phyloP scores from a whole-genome alignment of 2,888 invertebrate genomes.

The Gari tellinella region DNA sequence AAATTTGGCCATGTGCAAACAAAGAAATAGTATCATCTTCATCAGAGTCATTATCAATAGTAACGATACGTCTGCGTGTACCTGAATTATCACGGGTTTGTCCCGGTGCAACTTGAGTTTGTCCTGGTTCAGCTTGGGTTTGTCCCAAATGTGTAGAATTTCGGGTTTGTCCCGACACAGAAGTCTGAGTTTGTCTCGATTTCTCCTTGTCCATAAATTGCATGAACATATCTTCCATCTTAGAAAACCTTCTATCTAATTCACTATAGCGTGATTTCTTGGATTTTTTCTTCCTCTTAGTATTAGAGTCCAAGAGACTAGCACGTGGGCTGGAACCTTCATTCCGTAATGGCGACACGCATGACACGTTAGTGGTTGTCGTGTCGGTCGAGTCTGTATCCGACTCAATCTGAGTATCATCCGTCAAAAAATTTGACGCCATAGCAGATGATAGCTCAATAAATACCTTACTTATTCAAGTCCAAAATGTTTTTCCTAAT shows the following conservation, averaged over 20 bases:
- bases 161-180: conserved; percentile 1
- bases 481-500: no score
- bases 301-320: no score
- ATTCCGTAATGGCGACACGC: no score
- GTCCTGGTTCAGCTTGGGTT: no score
- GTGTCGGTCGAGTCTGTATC: conserved; percentile 3
- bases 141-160: no score
- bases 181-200: not conserved
- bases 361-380: no score
- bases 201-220: not conserved
- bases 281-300: not conserved
- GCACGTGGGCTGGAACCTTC: not conserved
- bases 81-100: not conserved
- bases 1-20: conserved; percentile 6
- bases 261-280: conserved; percentile 2
- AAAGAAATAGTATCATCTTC: conserved; percentile 20
- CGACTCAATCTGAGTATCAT: conserved; percentile 7
- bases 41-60: conserved; percentile 6
- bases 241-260: conserved; percentile 7
- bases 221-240: conserved; percentile 6
- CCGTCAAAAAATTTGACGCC: conserved; percentile 4
- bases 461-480: no score
- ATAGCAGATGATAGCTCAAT: no score
- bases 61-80: no score
- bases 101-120: not conserved